Evolutionary conservation across 2,888 invertebrate genomes (phyloP), one percentile per base, ranked within the genome.

Genomic region (Meliscaeva auricollis): DNA sequence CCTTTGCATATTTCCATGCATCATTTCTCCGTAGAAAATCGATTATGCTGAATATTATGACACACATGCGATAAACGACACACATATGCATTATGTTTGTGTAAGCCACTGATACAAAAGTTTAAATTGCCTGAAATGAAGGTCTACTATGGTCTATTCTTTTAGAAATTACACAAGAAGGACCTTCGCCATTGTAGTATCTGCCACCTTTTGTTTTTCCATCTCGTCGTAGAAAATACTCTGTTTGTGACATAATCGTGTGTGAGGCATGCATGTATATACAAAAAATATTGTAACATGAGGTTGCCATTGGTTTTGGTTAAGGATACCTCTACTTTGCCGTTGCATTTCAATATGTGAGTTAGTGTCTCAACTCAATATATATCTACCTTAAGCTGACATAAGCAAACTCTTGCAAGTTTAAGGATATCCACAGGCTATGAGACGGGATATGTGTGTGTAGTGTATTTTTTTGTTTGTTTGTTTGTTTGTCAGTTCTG

Each of bases 381-480:
- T 69, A n/a, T n/a, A n/a, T n/a, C n/a, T n/a, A 62, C 54, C 54
- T 38, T 48, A 58, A 58, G 75, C 80, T 75, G 74, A 66, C 69
- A 74, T 62, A 79, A 60, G 58, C 74, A 72, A 82, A 52, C 66
- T 22, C 54, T 68, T 72, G n/a, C 56, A 72, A 76, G 66, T 73
- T 76, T 73, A 73, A 84, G 81, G 81, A 80, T 81, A 72, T 72
- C 81, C 66, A 9, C 35, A 80, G 44, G 58, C 58, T 46, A 69
- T 35, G 22, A 38, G 69, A 32, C 41, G 64, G 13, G 48, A 35
- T 8, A 26, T 17, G 15, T 15, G 32, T 48, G n/a, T n/a, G n/a
- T n/a, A n/a, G n/a, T n/a, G n/a, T n/a, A n/a, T 30, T 58, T 15
- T 11, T 8, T 32, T 22, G 13, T 44, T 20, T 38, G 46, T 46